These are phyloP conservation scores for Phallusia fumigata DNA, from an alignment of 23 tunicate species.

Conservation along the genomic window DNA sequence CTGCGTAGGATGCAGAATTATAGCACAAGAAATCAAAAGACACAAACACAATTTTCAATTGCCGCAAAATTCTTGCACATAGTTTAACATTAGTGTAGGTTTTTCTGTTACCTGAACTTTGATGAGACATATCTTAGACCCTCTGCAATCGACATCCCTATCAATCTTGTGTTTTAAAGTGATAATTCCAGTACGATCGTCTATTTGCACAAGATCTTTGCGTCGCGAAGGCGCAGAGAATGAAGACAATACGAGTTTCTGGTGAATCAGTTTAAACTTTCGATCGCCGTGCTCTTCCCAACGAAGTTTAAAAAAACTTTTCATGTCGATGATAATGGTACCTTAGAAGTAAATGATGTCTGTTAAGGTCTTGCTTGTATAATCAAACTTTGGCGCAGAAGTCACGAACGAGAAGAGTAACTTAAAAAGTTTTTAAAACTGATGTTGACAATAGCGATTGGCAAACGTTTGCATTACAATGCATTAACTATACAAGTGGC, in stretches of 20 bases:
- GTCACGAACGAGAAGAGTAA: too few species aligned
- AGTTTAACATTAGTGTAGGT: too few species aligned
- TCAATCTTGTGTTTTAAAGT: slow-evolving; percentile 12
- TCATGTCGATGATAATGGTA: slow-evolving; percentile 46
- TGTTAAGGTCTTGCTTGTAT: too few species aligned
- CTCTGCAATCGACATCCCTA: slow-evolving; percentile 31
- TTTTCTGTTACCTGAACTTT: slow-evolving; percentile 23
- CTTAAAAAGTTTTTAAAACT: too few species aligned
- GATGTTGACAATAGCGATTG: too few species aligned
- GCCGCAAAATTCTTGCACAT: too few species aligned
- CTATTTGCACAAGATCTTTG: slow-evolving; percentile 8
- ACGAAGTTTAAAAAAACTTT: slow-evolving; percentile 16
- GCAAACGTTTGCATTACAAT: too few species aligned
- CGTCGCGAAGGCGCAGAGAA: background rate
- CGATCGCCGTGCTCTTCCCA: background rate
- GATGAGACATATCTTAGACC: slow-evolving; percentile 21
- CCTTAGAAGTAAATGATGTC: slow-evolving; percentile 6
- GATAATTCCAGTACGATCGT: slow-evolving; percentile 19
- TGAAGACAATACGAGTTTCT: slow-evolving; percentile 30
- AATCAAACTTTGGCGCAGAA: too few species aligned
- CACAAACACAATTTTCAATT: too few species aligned
- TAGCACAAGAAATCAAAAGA: too few species aligned
- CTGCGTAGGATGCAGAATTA: too few species aligned
- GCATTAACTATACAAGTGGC: too few species aligned
- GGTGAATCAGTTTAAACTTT: slow-evolving; percentile 54